Evolutionary conservation across 2,888 invertebrate genomes (phyloP), one percentile per base, ranked within the genome.

Genomic region (Drosophila koepferae): DNA sequence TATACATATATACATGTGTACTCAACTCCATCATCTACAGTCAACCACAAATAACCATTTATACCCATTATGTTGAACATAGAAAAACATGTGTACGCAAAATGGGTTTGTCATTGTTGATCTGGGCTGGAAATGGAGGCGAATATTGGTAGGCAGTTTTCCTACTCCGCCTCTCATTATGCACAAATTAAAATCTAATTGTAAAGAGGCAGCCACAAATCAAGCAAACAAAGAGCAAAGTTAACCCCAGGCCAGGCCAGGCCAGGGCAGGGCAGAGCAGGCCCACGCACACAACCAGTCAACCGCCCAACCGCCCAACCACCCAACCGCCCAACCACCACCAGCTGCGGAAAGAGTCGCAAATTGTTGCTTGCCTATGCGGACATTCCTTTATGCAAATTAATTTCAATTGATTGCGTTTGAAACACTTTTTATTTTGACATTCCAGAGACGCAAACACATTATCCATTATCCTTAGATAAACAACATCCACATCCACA

Each of bases 371-470:
- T 62, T 62, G 82, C 71, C 70, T 76, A 79, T 73, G 80, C 79
- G 80, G 82, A 82, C 80, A 87, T 88, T 88, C 79, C 89, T 87
- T 88, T 90, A 89, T 90, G 86, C 89, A 90, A 90, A 89, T 89
- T 89, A 89, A 80, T 90, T 90, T 86, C 89, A 81, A 88, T 89
- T 90, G 90, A 90, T 90, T 89, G 90, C 86, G 70, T 77, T 72
- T 75, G 74, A 74, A 86, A 82, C 76, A 84, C 74, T 82, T 89
- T 89, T 84, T 81, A 81, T 83, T 83, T 85, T 85, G 80, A 89
- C 86, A 86, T 86, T 86, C 86, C 87, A 67, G 74, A 58, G 82
- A 76, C 72, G 76, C 87, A 89, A 80, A 72, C 77, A 74, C 74
- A 77, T 79, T 79, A 78, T 48, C 58, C 84, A 84, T 77, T 80